phyloP scores from a whole-genome alignment of 2,888 invertebrate species.

The Chymomyza fuscimana region DNA sequence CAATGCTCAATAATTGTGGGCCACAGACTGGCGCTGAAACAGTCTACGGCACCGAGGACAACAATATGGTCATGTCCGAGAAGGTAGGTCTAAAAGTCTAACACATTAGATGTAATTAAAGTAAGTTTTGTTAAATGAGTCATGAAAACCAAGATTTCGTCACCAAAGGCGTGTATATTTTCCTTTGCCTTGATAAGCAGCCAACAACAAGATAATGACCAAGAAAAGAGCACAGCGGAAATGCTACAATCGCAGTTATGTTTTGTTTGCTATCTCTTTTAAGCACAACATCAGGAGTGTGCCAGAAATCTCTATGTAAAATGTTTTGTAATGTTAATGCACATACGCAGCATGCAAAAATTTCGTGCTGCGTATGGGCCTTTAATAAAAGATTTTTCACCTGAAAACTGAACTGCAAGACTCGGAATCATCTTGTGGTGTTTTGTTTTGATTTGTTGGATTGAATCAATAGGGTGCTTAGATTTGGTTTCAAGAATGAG shows the following conservation, averaged over 20 bases:
- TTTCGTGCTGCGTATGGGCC: too few species aligned
- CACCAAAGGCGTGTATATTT: not conserved
- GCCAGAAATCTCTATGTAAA: not conserved
- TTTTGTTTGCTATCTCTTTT: conserved; percentile 26
- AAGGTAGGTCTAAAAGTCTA: conserved; percentile 81
- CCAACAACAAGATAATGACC: conserved; percentile 1
- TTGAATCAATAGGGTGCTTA: too few species aligned
- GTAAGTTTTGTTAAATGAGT: conserved; percentile 5
- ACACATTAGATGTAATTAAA: not conserved
- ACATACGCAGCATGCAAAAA: too few species aligned
- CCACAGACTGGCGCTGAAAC: conserved; percentile 87
- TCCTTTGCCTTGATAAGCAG: conserved; percentile 8
- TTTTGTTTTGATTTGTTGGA: too few species aligned
- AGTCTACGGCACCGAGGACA: conserved; percentile 96
- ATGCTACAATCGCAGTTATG: conserved; percentile 48
- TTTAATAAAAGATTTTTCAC: too few species aligned
- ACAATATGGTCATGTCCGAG: conserved; percentile 98
- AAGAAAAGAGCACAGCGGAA: conserved; percentile 45
- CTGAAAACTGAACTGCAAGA: too few species aligned
- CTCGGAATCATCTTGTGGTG: too few species aligned
- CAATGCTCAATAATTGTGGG: conserved; percentile 76
- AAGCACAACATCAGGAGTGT: not conserved
- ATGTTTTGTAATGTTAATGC: not conserved
- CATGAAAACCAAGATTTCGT: not conserved
- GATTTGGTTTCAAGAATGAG: too few species aligned